Conservation (phyloP, 2,113 vertebrate species). For the Suricata suricatta region DNA sequence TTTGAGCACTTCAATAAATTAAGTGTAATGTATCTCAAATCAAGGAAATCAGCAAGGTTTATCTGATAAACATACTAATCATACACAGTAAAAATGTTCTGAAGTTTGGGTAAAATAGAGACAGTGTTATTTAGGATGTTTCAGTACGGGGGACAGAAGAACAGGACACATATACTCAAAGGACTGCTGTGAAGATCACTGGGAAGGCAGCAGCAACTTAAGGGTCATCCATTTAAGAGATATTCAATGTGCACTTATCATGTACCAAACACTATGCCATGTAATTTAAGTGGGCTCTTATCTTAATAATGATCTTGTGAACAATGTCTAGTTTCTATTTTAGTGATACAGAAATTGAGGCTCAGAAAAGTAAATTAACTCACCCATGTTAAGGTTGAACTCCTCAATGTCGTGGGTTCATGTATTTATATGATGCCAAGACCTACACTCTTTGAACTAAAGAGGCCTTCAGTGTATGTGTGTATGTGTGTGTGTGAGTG, state of each 20-base stretch:
- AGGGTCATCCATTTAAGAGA: background rate
- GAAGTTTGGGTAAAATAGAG: background rate
- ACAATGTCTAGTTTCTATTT: background rate
- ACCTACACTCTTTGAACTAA: background rate
- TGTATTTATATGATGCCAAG: background rate
- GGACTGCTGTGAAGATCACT: background rate
- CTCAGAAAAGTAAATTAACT: background rate
- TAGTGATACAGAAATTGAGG: background rate
- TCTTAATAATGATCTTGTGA: background rate
- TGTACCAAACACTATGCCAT: background rate
- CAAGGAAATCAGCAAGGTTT: background rate
- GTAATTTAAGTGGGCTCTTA: background rate
- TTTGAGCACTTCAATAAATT: background rate
- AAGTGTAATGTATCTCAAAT: slow-evolving; percentile 28
- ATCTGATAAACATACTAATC: background rate
- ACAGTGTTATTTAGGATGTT: background rate
- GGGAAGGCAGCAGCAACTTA: background rate
- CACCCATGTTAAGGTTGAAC: background rate
- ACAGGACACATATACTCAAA: background rate
- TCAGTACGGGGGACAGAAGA: background rate
- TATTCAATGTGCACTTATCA: background rate
- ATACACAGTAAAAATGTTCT: background rate
- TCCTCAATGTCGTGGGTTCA: background rate
- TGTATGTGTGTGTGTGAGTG: no score
- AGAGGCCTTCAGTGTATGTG: background rate